Evolutionary conservation across 2,888 invertebrate genomes (phyloP).

Genomic region (Leucozona laternaria): DNA sequence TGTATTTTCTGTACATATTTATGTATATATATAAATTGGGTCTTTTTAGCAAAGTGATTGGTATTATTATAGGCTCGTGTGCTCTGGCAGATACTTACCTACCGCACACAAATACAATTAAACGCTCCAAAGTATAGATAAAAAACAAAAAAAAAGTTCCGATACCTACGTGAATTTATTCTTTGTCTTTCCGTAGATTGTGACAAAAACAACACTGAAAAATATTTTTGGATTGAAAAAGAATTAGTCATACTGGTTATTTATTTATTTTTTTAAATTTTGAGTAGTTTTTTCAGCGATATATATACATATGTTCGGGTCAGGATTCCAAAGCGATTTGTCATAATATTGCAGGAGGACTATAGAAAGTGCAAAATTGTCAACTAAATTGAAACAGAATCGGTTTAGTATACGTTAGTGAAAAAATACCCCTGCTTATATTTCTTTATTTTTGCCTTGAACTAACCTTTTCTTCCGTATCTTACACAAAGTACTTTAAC

Average conservation of each 20-base stretch:
- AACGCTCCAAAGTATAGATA: slow-evolving; percentile 17
- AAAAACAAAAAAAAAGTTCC: slow-evolving; percentile 18
- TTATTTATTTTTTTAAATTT: neutral
- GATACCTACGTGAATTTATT: slow-evolving; percentile 33
- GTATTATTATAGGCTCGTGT: slow-evolving; percentile 39
- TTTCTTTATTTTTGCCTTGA: no score
- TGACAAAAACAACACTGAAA: slow-evolving; percentile 46
- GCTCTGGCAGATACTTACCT: slow-evolving; percentile 54
- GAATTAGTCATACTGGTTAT: neutral
- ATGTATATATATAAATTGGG: neutral
- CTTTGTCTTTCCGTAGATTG: slow-evolving; percentile 22
- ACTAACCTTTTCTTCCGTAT: no score
- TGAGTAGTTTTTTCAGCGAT: no score
- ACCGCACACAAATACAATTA: slow-evolving; percentile 37
- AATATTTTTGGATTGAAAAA: slow-evolving; percentile 3
- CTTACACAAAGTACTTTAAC: no score
- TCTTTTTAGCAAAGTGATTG: slow-evolving; percentile 17
- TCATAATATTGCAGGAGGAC: no score
- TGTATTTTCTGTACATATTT: slow-evolving; percentile 8
- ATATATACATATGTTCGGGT: no score
- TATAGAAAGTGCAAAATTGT: no score
- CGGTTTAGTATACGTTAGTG: no score
- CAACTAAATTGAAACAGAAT: no score
- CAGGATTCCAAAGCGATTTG: no score
- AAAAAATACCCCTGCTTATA: no score